Percentiles rank a stretch among this genome's conserved stretches.
Conservation (phyloP, 2,113 vertebrate species). For the Origma solitaria region DNA sequence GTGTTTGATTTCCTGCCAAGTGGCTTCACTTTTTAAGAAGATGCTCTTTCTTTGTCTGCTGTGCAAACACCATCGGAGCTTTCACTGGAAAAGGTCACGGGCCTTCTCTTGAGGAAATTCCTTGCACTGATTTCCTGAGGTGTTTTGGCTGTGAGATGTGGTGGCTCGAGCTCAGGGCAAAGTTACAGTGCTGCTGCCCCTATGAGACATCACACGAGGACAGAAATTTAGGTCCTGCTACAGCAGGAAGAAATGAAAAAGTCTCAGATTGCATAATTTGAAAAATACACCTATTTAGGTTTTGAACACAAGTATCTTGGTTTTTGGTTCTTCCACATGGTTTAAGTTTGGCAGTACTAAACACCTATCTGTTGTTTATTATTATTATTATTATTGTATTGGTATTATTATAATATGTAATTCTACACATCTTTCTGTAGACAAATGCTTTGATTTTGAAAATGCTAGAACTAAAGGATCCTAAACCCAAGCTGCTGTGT, state of each 20-base stretch:
- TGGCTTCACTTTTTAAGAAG: constrained; percentile 2
- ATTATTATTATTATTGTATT: not conserved
- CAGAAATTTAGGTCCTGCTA: not conserved
- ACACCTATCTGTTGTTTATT: not conserved
- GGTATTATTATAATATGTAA: not conserved
- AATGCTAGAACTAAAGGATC: not conserved
- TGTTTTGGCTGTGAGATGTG: not conserved
- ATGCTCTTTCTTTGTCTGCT: constrained; percentile 2
- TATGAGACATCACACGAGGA: not conserved
- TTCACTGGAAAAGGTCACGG: not conserved
- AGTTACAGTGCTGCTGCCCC: not conserved
- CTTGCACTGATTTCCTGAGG: not conserved
- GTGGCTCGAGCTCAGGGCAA: not conserved
- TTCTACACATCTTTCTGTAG: not conserved
- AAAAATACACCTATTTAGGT: not conserved
- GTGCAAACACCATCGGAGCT: not conserved
- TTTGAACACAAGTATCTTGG: not conserved
- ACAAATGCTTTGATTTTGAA: not conserved
- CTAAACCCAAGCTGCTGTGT: not conserved
- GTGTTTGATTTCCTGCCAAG: not conserved
- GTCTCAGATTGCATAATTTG: not conserved
- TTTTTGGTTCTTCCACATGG: not conserved
- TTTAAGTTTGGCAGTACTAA: not conserved
- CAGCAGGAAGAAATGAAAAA: not conserved
- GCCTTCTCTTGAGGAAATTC: not conserved